A percentile compares a stretch with the other conserved stretches of the same genome.
phyloP scores from a whole-genome alignment of 2,113 vertebrate genomes.

The Apistogramma diplotaenia region DNA sequence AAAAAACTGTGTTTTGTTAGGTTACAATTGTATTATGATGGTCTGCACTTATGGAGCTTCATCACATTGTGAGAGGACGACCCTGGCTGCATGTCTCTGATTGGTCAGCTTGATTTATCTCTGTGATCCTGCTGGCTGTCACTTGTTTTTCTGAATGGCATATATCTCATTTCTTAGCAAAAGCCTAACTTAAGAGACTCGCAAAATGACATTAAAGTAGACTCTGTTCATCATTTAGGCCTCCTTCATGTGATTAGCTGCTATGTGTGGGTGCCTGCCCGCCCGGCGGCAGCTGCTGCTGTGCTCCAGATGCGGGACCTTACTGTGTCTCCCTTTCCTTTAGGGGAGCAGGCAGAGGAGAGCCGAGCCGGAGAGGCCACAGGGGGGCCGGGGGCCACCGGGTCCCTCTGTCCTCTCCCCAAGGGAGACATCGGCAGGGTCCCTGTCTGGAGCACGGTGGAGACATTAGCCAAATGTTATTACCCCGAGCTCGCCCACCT shows the following conservation, averaged over 20 bases:
- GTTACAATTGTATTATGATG: neutral
- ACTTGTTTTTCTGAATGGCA: conserved; percentile 36
- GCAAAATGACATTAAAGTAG: conserved; percentile 52
- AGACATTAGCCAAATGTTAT: conserved; percentile 80
- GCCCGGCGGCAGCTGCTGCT: conserved; percentile 35
- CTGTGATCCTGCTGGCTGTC: conserved; percentile 3
- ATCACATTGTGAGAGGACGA: neutral
- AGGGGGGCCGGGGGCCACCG: conserved; percentile 63
- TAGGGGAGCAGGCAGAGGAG: conserved; percentile 78
- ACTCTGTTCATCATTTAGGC: conserved; percentile 50
- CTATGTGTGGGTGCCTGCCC: conserved; percentile 40
- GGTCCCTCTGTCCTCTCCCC: conserved; percentile 72
- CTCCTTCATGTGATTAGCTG: conserved; percentile 64
- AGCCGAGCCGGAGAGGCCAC: conserved; percentile 71
- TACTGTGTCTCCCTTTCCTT: conserved; percentile 75
- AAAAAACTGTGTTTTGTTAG: neutral
- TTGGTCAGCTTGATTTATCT: conserved; percentile 21
- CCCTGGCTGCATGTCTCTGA: neutral
- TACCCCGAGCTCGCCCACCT: conserved; percentile 78
- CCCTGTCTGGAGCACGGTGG: conserved; percentile 78
- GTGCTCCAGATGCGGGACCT: conserved; percentile 74
- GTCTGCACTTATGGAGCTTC: neutral
- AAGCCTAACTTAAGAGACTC: conserved; percentile 28
- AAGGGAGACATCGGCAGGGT: conserved; percentile 75
- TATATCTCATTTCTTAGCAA: conserved; percentile 32